Conservation (phyloP, 2,888 invertebrate species). For the Idaea straminata region DNA sequence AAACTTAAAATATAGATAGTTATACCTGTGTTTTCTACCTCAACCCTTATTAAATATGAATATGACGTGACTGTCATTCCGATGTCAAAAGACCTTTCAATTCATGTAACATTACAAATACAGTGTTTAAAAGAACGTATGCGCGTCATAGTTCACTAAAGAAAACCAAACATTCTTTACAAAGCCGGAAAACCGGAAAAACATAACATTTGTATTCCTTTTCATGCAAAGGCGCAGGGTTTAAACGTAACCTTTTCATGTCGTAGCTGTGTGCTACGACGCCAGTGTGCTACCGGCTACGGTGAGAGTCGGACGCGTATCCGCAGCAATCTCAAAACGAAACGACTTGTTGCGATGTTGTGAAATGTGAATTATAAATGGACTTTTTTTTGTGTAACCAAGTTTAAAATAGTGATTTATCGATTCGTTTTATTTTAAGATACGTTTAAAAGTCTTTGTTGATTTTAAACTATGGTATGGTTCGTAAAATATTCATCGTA, state of each 20-base stretch:
- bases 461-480: not conserved
- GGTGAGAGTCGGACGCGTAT: slow-evolving; percentile 46
- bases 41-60: not conserved
- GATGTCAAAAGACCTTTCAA: not conserved
- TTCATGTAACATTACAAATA: not conserved
- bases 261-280: slow-evolving; percentile 52
- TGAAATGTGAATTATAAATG: slow-evolving; percentile 4
- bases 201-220: slow-evolving; percentile 68
- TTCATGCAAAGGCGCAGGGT: slow-evolving; percentile 70
- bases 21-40: not conserved
- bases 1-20: not conserved
- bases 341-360: slow-evolving; percentile 44
- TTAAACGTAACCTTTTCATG: slow-evolving; percentile 73
- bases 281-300: slow-evolving; percentile 49
- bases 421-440: not conserved
- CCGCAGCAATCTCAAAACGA: slow-evolving; percentile 15
- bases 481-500: not conserved
- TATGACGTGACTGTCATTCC: not conserved
- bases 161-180: slow-evolving; percentile 63
- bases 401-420: not conserved
- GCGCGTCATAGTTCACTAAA: slow-evolving; percentile 37
- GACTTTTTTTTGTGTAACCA: slow-evolving; percentile 11
- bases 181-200: slow-evolving; percentile 61
- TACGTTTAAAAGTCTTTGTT: not conserved
- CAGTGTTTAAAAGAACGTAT: not conserved